Evolutionary conservation across 2,113 vertebrate genomes (phyloP).

Genomic region (Oenanthe oenanthe): DNA sequence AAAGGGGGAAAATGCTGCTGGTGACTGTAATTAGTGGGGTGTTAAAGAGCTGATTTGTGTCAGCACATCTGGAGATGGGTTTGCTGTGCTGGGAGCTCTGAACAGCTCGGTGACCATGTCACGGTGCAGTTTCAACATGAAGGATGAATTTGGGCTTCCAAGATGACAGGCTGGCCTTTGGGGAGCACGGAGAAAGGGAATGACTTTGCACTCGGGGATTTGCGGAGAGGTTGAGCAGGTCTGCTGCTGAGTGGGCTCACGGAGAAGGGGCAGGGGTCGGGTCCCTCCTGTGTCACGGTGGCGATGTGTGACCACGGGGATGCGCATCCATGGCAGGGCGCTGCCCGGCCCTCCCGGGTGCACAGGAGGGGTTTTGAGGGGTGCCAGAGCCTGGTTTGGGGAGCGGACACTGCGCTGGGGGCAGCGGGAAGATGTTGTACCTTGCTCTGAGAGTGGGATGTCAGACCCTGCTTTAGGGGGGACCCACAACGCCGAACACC

Average conservation of each 20-base stretch:
- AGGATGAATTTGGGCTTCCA: not conserved
- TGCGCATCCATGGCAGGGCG: accelerated
- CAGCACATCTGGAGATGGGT: not conserved
- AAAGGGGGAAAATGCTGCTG: not conserved
- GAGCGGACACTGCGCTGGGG: accelerated
- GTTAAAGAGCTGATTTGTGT: not conserved
- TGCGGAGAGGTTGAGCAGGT: not conserved
- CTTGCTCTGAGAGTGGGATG: not conserved
- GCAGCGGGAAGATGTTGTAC: not conserved
- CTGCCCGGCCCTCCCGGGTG: not conserved
- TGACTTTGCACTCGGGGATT: not conserved
- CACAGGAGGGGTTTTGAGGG: not conserved
- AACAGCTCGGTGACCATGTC: not conserved
- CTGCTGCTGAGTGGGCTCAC: accelerated
- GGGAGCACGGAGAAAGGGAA: accelerated
- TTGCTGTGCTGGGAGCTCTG: not conserved
- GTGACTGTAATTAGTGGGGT: not conserved
- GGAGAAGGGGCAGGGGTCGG: accelerated
- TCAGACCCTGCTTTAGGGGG: too few relatives aligned
- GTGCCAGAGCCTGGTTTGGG: not conserved
- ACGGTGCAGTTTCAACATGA: accelerated
- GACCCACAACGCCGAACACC: not conserved
- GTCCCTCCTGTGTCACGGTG: not conserved
- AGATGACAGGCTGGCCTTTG: not conserved
- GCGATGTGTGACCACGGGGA: accelerated